Evolutionary conservation across 2,797 vertebrate species (phyloP).

Genomic region (Aulostomus chinensis): DNA sequence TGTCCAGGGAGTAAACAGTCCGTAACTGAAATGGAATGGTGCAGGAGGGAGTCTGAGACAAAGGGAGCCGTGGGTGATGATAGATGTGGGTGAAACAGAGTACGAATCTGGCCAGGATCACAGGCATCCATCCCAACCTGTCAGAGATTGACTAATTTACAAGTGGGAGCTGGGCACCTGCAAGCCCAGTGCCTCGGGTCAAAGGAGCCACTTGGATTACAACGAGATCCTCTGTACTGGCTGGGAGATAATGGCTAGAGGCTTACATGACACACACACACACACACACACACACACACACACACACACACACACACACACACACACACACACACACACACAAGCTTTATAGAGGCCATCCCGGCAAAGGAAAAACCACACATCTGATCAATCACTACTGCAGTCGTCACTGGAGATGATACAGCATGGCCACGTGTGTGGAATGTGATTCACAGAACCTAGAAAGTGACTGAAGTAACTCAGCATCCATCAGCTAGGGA

Average conservation of each 20-base stretch:
- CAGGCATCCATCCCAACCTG: slow-evolving; percentile 72
- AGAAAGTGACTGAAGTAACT: too few relatives aligned
- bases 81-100: slow-evolving; percentile 62
- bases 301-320: too few relatives aligned
- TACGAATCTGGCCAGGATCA: slow-evolving; percentile 67
- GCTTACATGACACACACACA: slow-evolving; percentile 55
- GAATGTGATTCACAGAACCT: too few relatives aligned
- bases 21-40: slow-evolving; percentile 38
- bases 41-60: slow-evolving; percentile 43
- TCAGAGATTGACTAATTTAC: slow-evolving; percentile 73
- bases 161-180: slow-evolving; percentile 58
- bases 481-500: too few relatives aligned
- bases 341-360: too few relatives aligned
- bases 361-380: too few relatives aligned
- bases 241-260: slow-evolving; percentile 72
- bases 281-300: too few relatives aligned
- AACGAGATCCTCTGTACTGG: slow-evolving; percentile 52
- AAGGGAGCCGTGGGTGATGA: slow-evolving; percentile 62
- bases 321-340: too few relatives aligned
- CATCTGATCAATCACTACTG: too few relatives aligned
- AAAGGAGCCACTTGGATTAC: slow-evolving; percentile 65
- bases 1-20: slow-evolving; percentile 30
- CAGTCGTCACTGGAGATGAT: too few relatives aligned
- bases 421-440: too few relatives aligned
- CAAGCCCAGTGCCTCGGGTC: slow-evolving; percentile 59